A percentile compares a stretch with the other conserved stretches of the same genome.
Evolutionary conservation across 2,888 invertebrate species (phyloP).

Genomic region (Atrina japonica): DNA sequence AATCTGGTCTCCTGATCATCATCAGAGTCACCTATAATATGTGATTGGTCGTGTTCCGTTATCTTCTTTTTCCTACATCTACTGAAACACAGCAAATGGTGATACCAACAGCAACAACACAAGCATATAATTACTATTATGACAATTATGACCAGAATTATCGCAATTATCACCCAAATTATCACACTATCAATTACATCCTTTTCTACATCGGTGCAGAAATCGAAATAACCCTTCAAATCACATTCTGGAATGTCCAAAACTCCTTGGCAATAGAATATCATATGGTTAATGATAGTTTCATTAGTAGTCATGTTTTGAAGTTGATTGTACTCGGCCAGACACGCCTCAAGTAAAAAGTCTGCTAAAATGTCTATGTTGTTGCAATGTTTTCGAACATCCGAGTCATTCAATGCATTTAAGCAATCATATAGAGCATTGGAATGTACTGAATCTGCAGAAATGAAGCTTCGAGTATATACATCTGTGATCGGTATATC

Average conservation of each 20-base stretch:
- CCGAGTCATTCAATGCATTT: slow-evolving; percentile 40
- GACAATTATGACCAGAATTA: slow-evolving; percentile 1
- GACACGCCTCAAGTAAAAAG: slow-evolving; percentile 62
- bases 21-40: not conserved
- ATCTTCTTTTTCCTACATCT: slow-evolving; percentile 6
- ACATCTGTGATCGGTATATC: slow-evolving; percentile 50
- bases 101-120: slow-evolving; percentile 31
- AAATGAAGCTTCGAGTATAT: slow-evolving; percentile 20
- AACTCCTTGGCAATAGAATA: slow-evolving; percentile 62
- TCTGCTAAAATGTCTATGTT: slow-evolving; percentile 48
- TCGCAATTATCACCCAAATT: slow-evolving; percentile 16
- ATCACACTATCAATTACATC: not conserved
- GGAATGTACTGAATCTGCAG: slow-evolving; percentile 24
- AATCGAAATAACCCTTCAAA: slow-evolving; percentile 63
- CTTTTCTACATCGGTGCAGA: slow-evolving; percentile 41
- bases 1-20: slow-evolving; percentile 14
- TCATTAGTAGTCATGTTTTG: slow-evolving; percentile 42
- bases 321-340: slow-evolving; percentile 50
- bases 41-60: not conserved
- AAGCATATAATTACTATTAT: slow-evolving; percentile 1
- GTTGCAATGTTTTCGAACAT: slow-evolving; percentile 44
- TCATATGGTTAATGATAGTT: slow-evolving; percentile 42
- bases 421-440: slow-evolving; percentile 41
- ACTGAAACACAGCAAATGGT: slow-evolving; percentile 18
- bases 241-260: slow-evolving; percentile 55